Evolutionary conservation across 2,113 vertebrate species (phyloP), one percentile per base, ranked within the genome.

Genomic region (Salvelinus fontinalis): DNA sequence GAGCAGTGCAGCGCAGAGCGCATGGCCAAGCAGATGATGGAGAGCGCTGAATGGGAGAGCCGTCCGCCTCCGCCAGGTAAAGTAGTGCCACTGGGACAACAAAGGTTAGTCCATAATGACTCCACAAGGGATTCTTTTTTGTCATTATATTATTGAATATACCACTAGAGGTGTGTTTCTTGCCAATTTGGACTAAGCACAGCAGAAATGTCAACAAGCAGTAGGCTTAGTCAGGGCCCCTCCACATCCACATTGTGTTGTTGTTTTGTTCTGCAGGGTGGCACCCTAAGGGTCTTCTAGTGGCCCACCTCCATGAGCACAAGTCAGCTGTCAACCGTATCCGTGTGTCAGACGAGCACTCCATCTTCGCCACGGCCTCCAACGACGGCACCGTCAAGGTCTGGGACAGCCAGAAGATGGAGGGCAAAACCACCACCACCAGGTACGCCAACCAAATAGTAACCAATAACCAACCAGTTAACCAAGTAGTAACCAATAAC

Each of bases 331-430:
- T 99, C 27, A 99, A 98, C 89, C 93, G 97, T 5, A 97, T 99
- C 83, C 70, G 95, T 1, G 98, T 99, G 3, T 99, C 97, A 1
- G 97, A 99, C 54, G 97, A 99, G 13, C 97, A 99, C 88, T 95
- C 95, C 62, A 97, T 99, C 88, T 99, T 99, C 81, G 96, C 98
- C 64, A 98, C 97, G 0, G 98, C 96, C 78, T 99, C 98, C 77
- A 98, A 99, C 18, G 98, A 99, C 79, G 97, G 98, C 65, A 96
- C 96, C 0, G 97, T 99, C 71, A 99, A 99, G 85, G 95, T 99
- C 64, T 99, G 98, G 98, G 97, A 99, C 88, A 99, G 97, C 83
- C 97, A 98, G 78, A 99, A 99, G 92, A 99, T 99, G 98, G 98
- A 99, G 88, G 98, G 98, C 57, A 99, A 99, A 90, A 98, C 97